A percentile compares a stretch with the other conserved stretches of the same genome.
Conservation (phyloP, 2,797 vertebrate genomes). For the Philypnodon macrostomus region DNA sequence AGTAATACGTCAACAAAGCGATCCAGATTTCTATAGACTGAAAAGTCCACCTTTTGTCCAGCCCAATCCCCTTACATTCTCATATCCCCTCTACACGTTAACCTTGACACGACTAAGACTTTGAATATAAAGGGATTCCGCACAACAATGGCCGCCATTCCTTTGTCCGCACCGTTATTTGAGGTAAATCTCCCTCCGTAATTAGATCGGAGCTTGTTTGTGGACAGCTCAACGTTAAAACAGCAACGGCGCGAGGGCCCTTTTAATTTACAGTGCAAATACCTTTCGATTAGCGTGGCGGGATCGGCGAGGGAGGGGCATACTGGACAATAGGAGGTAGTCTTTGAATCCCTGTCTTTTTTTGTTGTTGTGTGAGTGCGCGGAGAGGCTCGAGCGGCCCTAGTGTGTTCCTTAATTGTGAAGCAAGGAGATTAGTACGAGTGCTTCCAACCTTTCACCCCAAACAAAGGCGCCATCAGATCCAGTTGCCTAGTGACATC, state of each 20-base stretch:
- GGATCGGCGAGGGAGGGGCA: slow-evolving; percentile 35
- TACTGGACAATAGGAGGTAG: slow-evolving; percentile 52
- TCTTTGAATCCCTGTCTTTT: slow-evolving; percentile 70
- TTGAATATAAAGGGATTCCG: slow-evolving; percentile 72
- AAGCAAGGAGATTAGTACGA: slow-evolving; percentile 88
- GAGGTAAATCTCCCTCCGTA: slow-evolving; percentile 79
- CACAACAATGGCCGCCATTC: slow-evolving; percentile 65
- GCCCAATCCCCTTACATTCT: slow-evolving; percentile 60
- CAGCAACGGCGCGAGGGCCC: slow-evolving; percentile 59
- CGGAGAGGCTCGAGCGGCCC: slow-evolving; percentile 73
- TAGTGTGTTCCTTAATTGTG: slow-evolving; percentile 89
- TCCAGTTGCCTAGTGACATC: slow-evolving; percentile 86
- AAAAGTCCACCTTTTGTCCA: slow-evolving; percentile 63
- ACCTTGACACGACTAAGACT: slow-evolving; percentile 68
- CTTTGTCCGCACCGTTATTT: slow-evolving; percentile 72
- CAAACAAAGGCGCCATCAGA: slow-evolving; percentile 88
- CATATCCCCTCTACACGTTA: slow-evolving; percentile 72
- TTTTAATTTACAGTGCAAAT: slow-evolving; percentile 85
- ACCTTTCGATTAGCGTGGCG: slow-evolving; percentile 77
- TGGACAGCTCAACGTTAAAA: slow-evolving; percentile 75
- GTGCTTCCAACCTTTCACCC: slow-evolving; percentile 93
- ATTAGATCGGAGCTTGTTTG: slow-evolving; percentile 82
- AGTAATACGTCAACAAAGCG: slow-evolving; percentile 44
- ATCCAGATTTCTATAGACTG: slow-evolving; percentile 50
- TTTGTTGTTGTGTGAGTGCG: slow-evolving; percentile 76